Evolutionary conservation across 2,113 vertebrate genomes (phyloP).

Genomic region (Jacana jacana): DNA sequence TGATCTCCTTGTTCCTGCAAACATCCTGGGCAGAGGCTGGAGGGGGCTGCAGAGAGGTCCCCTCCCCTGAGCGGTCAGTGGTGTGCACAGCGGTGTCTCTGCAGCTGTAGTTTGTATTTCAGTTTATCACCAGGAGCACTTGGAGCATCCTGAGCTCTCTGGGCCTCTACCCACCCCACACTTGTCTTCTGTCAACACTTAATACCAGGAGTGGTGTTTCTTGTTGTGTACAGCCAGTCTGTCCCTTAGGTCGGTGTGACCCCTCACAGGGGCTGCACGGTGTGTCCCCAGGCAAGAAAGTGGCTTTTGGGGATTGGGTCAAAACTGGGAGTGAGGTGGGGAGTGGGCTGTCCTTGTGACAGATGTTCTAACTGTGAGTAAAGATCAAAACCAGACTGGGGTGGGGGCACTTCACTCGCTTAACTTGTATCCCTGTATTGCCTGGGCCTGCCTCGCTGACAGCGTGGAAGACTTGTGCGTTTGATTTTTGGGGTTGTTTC

Average conservation of each 20-base stretch:
- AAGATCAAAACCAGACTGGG: not conserved
- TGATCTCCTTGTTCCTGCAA: not conserved
- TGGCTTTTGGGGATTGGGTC: not conserved
- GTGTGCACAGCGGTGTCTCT: not conserved
- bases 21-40: not conserved
- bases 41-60: not conserved
- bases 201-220: not conserved
- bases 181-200: not conserved
- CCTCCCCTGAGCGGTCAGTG: not conserved
- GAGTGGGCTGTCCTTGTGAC: not conserved
- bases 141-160: too few species aligned
- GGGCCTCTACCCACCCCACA: not conserved
- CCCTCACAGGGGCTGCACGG: not conserved
- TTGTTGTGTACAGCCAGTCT: not conserved
- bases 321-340: not conserved
- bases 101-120: not conserved
- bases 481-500: not conserved
- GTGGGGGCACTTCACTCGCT: not conserved
- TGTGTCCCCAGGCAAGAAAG: not conserved
- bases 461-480: not conserved
- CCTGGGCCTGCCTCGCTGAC: not conserved
- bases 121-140: not conserved
- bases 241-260: not conserved
- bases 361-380: not conserved
- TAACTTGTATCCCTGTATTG: not conserved